Base-by-base conservation (phyloP, 1,140 invertebrate species). In the Branchinecta lynchi region DNA sequence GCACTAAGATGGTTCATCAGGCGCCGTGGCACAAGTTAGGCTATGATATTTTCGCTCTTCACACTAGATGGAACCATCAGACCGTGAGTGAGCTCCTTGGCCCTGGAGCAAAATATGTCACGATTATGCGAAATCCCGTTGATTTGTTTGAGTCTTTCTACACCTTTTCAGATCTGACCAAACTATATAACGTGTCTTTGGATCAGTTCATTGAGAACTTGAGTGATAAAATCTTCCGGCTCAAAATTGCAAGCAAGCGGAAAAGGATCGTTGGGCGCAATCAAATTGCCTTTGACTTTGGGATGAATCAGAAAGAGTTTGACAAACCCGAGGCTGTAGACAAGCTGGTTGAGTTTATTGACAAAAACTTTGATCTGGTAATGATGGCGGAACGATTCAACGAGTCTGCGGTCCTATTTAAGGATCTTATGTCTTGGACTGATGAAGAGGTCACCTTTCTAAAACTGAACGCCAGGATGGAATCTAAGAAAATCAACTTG, bases 51-150 rank as follows among this genome's bases (percentile, higher is more conserved):
- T 70, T 75, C n/a, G 74, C 74, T 32, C 73, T 75, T 51, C 78
- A 79, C 71, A 75, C 73, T 44, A 71, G 78, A 12, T 79, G 76
- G 71, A 73, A 76, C 66, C 65, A 71, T 32, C 60, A 67, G 7
- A 71, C 70, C 66, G 73, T 78, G 12, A 73, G 73, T 65, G 68
- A 69, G 10, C 69, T 79, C n/a, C 78, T 81, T 76, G 74, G 76
- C 17, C 66, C 69, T 20, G 74, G 77, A 72, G 73, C 79, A 7
- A 32, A 74, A 7, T 79, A 74, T 65, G 72, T 81, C 7, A 77
- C 78, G 17, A 78, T 80, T n/a, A 46, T 81, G n/a, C 71, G 79
- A 15, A 74, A 81, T 45, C 80, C 80, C n/a, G 75, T 76, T 3
- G 68, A 71, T 7, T 69, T 79, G 20, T 80, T 76, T 70, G 78